Conservation (phyloP, 2,113 vertebrate species). For the Emberiza fucata region DNA sequence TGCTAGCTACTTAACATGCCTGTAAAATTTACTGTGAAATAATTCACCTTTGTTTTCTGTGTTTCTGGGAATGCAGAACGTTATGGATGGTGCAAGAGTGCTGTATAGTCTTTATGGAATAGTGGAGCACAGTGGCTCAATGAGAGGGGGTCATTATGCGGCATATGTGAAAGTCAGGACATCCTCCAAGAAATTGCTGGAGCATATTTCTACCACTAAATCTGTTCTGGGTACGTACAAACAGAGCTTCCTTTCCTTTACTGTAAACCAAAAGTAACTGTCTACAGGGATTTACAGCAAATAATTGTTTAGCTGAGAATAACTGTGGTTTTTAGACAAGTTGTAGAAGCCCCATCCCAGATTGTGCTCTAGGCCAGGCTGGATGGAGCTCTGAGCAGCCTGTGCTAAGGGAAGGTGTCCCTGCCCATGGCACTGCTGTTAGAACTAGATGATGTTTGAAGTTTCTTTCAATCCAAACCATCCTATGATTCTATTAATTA, state of each 20-base stretch:
- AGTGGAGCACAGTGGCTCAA: constrained; percentile 94
- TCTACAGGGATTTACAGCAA: not conserved
- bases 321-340: not conserved
- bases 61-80: constrained; percentile 75
- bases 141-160: constrained; percentile 92
- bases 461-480: not conserved
- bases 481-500: not conserved
- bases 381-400: not conserved
- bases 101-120: constrained; percentile 94
- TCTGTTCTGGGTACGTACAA: constrained; percentile 80
- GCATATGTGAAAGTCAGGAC: constrained; percentile 93
- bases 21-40: not conserved
- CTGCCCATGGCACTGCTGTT: not conserved
- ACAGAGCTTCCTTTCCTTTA: not conserved
- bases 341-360: not conserved
- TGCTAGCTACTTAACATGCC: not conserved
- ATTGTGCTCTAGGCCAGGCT: not conserved
- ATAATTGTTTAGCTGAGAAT: not conserved
- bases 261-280: not conserved
- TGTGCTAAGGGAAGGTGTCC: not conserved
- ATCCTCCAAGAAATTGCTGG: constrained; percentile 77
- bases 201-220: constrained; percentile 74
- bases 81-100: constrained; percentile 80
- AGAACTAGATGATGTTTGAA: not conserved
- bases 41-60: not conserved